Percentiles rank a stretch among this genome's conserved stretches.
These are phyloP conservation scores for Macrobrachium rosenbergii DNA, from an alignment of 1,140 invertebrate genomes.

Conservation along the genomic window DNA sequence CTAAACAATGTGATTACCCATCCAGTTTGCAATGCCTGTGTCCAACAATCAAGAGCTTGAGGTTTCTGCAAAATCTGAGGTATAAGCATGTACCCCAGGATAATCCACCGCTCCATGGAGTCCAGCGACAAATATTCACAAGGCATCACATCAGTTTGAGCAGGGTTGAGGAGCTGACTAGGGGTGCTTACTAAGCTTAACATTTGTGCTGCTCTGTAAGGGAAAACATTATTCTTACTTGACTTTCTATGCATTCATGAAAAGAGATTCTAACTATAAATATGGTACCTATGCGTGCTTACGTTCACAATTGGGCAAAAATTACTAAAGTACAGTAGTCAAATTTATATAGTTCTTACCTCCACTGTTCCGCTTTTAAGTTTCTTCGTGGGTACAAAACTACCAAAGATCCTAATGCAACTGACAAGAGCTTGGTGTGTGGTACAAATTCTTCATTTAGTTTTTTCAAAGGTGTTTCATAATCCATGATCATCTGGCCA, in stretches of 20 bases:
- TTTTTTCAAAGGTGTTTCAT: slow-evolving; percentile 96
- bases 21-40: slow-evolving; percentile 89
- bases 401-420: slow-evolving; percentile 89
- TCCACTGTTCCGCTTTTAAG: slow-evolving; percentile 93
- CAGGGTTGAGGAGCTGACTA: slow-evolving; percentile 90
- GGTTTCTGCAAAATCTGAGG: slow-evolving; percentile 84
- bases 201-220: slow-evolving; percentile 83
- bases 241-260: neutral
- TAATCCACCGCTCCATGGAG: slow-evolving; percentile 94
- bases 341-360: slow-evolving; percentile 67
- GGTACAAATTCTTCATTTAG: slow-evolving; percentile 97
- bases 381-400: slow-evolving; percentile 91
- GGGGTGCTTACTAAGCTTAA: slow-evolving; percentile 94
- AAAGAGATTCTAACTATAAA: neutral
- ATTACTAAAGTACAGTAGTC: too few species aligned
- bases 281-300: too few species aligned
- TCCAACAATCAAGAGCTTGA: slow-evolving; percentile 89
- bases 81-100: slow-evolving; percentile 85
- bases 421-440: slow-evolving; percentile 88
- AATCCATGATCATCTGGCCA: slow-evolving; percentile 98
- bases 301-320: too few species aligned
- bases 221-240: slow-evolving; percentile 57
- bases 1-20: slow-evolving; percentile 94
- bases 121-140: slow-evolving; percentile 98
- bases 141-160: slow-evolving; percentile 94